These are phyloP conservation scores for Alethe castanea DNA, from an alignment of 2,113 vertebrate genomes.

Conservation along the genomic window DNA sequence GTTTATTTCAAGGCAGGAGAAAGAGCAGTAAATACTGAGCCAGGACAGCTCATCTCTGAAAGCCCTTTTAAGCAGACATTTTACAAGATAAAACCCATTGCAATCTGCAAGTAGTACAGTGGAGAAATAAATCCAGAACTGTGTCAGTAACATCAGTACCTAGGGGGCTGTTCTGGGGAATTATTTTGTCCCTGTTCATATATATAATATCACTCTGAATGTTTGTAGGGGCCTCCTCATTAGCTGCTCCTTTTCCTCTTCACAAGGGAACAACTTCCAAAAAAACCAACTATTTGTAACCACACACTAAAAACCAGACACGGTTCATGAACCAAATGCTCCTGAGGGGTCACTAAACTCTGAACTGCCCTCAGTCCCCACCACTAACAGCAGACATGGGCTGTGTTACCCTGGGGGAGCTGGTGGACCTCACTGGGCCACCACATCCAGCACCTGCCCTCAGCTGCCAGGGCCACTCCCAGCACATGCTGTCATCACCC, in stretches of 20 bases:
- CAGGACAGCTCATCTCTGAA: conserved; percentile 23
- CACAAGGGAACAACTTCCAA: neutral
- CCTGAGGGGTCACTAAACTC: neutral
- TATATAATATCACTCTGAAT: neutral
- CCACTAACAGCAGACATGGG: neutral
- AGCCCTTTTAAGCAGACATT: neutral
- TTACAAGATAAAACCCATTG: neutral
- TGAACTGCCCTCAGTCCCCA: neutral
- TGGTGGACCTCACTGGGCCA: accelerated
- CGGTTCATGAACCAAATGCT: neutral
- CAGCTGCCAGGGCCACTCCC: neutral
- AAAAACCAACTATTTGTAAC: neutral
- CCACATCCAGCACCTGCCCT: neutral
- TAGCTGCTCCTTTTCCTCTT: neutral
- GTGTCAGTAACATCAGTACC: neutral
- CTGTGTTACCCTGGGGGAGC: neutral
- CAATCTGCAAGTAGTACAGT: neutral
- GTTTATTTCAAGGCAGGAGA: conserved; percentile 26
- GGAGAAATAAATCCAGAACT: neutral
- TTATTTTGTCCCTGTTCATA: neutral
- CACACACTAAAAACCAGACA: neutral
- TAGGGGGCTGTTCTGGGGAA: neutral
- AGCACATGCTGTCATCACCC: neutral
- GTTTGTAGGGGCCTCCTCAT: neutral
- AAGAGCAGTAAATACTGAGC: conserved; percentile 4